A percentile compares a stretch with the other conserved stretches of the same genome.
phyloP scores from a whole-genome alignment of 1,140 invertebrate species.

The Steinernema khuongi region DNA sequence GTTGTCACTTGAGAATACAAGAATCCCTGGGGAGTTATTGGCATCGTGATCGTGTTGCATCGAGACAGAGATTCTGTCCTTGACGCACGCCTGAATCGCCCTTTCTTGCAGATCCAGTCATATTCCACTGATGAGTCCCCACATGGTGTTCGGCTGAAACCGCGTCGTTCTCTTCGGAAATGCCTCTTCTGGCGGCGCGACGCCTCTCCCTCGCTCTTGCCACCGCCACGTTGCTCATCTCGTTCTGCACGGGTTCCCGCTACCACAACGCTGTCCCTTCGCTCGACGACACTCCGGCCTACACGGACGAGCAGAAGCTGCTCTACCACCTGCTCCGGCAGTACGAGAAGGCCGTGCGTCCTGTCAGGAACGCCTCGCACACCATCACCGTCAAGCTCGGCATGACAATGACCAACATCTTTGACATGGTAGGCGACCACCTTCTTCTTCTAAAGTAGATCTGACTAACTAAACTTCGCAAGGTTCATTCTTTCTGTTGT shows the following conservation, averaged over 20 bases:
- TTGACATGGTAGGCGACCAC: slow-evolving; percentile 61
- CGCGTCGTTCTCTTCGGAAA: background rate
- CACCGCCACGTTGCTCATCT: slow-evolving; percentile 3
- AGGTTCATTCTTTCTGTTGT: background rate
- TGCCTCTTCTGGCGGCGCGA: background rate
- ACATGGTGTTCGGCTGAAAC: background rate
- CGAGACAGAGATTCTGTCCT: too few relatives aligned
- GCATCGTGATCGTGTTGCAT: too few relatives aligned
- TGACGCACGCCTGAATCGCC: background rate
- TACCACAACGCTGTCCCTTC: background rate
- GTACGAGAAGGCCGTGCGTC: slow-evolving; percentile 65
- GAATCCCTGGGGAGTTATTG: too few relatives aligned
- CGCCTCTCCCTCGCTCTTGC: background rate
- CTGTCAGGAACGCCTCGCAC: slow-evolving; percentile 63
- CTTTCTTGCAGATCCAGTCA: background rate
- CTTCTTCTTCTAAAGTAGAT: background rate
- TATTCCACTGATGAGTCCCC: background rate
- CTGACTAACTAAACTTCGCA: background rate
- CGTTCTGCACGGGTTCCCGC: slow-evolving; percentile 7
- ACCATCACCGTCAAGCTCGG: slow-evolving; percentile 64
- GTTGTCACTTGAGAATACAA: too few relatives aligned
- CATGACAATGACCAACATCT: slow-evolving; percentile 66
- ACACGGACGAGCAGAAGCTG: slow-evolving; percentile 63
- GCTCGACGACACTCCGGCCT: background rate
- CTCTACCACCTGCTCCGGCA: slow-evolving; percentile 62